These are phyloP conservation scores for Helleia helle DNA, from an alignment of 2,888 invertebrate genomes.

Conservation along the genomic window DNA sequence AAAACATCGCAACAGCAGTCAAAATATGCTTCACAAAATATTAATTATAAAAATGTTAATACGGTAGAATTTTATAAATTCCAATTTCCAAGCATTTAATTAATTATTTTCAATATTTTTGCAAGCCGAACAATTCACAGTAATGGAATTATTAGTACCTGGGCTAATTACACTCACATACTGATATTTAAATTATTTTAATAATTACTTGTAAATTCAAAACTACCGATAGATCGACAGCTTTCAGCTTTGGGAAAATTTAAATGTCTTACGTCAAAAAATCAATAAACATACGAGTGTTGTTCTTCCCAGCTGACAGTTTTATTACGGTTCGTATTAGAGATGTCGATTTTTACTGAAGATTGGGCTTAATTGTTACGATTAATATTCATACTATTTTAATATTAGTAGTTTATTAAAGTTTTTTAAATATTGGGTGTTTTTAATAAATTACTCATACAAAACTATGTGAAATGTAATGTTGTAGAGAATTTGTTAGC, in stretches of 20 bases:
- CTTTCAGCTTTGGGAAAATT: constrained; percentile 18
- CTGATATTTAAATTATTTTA: constrained; percentile 7
- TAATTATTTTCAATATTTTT: not conserved
- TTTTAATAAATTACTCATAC: too few relatives aligned
- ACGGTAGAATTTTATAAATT: too few relatives aligned
- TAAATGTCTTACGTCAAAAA: constrained; percentile 38
- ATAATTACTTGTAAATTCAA: not conserved
- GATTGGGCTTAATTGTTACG: not conserved
- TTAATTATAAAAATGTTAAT: not conserved
- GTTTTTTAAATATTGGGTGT: too few relatives aligned
- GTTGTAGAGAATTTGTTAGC: too few relatives aligned
- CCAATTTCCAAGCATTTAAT: too few relatives aligned
- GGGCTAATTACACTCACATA: constrained; percentile 3
- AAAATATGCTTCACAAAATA: not conserved
- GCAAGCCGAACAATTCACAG: not conserved
- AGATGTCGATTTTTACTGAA: not conserved
- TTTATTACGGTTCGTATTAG: not conserved
- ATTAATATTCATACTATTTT: too few relatives aligned
- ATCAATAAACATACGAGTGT: constrained; percentile 36
- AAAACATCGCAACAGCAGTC: not conserved
- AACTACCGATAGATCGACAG: constrained; percentile 6
- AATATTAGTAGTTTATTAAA: too few relatives aligned
- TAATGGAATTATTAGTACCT: not conserved
- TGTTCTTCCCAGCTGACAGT: not conserved
- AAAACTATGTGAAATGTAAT: too few relatives aligned